These are phyloP conservation scores for Heptranchias perlo DNA, from an alignment of 2,113 vertebrate genomes.

Conservation along the genomic window DNA sequence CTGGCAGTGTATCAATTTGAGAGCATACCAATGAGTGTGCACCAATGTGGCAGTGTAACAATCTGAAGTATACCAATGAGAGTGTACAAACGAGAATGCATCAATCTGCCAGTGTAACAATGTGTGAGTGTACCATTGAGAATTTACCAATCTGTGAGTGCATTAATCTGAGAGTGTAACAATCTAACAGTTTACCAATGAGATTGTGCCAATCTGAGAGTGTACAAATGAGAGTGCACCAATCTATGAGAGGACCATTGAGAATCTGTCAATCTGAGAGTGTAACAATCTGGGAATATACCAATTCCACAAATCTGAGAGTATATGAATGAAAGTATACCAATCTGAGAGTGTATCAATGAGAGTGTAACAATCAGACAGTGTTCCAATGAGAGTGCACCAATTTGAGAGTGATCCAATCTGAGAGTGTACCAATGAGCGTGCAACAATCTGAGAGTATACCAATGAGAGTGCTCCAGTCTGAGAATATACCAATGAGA, in stretches of 20 bases:
- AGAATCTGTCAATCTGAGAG: background rate
- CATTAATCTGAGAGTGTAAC: background rate
- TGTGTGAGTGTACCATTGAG: background rate
- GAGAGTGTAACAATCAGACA: background rate
- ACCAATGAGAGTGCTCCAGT: background rate
- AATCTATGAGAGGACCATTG: background rate
- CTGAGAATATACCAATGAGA: background rate
- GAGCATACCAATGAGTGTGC: background rate
- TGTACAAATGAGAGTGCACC: background rate
- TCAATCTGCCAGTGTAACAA: background rate
- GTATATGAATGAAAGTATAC: too few relatives aligned
- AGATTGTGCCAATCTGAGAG: background rate
- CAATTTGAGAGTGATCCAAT: background rate
- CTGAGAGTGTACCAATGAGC: background rate
- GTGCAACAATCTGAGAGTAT: background rate
- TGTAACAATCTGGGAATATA: too few relatives aligned
- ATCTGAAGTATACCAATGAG: background rate
- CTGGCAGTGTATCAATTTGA: background rate
- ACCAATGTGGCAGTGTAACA: background rate
- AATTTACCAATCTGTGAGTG: background rate
- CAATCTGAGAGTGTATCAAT: background rate
- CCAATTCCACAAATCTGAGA: too few relatives aligned
- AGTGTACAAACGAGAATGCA: background rate
- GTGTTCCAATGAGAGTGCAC: background rate
- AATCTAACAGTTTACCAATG: background rate